phyloP scores from a whole-genome alignment of 2,888 invertebrate genomes.

The Mycalesis mineus region DNA sequence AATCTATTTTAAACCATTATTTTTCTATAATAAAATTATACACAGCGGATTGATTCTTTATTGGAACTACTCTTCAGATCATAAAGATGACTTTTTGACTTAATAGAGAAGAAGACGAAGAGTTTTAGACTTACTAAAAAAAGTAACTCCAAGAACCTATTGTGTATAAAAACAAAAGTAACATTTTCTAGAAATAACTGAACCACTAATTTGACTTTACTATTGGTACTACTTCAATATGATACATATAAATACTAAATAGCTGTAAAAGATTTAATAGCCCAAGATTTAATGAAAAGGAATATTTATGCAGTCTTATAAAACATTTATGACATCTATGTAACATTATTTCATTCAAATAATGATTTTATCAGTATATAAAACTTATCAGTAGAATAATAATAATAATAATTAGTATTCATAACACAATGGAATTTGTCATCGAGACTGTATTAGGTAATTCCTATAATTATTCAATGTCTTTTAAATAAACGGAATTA shows the following conservation, averaged over 20 bases:
- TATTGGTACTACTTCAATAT: not conserved
- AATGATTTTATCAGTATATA: not conserved
- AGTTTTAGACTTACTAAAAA: too few species aligned
- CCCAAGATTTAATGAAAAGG: slow-evolving; percentile 33
- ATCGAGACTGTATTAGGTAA: slow-evolving; percentile 19
- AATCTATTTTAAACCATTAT: too few species aligned
- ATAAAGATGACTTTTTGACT: too few species aligned
- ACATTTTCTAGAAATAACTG: not conserved
- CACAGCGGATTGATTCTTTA: too few species aligned
- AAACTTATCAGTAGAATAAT: not conserved
- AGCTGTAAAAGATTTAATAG: slow-evolving; percentile 12
- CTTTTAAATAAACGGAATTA: slow-evolving; percentile 37
- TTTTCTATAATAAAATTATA: too few species aligned
- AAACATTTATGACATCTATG: slow-evolving; percentile 19
- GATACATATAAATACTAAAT: slow-evolving; percentile 11
- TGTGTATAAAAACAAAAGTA: too few species aligned
- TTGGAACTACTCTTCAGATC: too few species aligned
- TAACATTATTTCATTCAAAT: slow-evolving; percentile 7
- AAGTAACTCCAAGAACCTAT: too few species aligned
- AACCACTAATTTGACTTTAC: not conserved
- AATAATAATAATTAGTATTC: slow-evolving; percentile 5
- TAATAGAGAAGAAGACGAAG: too few species aligned
- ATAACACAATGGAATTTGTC: slow-evolving; percentile 22
- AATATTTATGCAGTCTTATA: slow-evolving; percentile 56
- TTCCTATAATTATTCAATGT: slow-evolving; percentile 20